Conservation (phyloP, 2,113 vertebrate genomes). For the Labeo catla region DNA sequence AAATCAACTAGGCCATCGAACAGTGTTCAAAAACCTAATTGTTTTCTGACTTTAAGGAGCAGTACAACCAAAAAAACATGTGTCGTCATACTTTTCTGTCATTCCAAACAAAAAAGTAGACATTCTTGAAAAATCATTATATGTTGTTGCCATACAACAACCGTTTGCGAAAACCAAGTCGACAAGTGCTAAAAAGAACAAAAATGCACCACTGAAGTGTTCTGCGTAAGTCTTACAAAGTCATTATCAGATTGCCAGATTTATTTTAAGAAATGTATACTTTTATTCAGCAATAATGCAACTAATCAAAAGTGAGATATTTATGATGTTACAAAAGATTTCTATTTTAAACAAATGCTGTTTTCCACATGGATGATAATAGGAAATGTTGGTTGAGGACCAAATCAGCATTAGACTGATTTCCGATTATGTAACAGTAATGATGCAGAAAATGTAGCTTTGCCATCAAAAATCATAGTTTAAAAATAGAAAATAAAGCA, state of each 20-base stretch:
- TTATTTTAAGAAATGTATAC: not conserved
- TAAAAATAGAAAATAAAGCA: not conserved
- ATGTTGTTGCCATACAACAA: too few relatives aligned
- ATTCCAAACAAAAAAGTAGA: not conserved
- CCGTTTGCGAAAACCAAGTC: not conserved
- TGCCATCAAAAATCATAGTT: not conserved
- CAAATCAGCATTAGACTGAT: not conserved
- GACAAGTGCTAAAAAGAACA: not conserved
- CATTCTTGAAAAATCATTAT: too few relatives aligned
- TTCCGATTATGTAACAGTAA: not conserved
- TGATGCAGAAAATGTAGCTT: not conserved
- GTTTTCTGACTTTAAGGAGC: not conserved
- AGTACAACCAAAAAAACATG: not conserved
- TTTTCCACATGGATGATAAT: not conserved
- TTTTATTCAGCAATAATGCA: not conserved
- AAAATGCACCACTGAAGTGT: not conserved
- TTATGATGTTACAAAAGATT: not conserved
- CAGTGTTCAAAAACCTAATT: not conserved
- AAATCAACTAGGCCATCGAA: not conserved
- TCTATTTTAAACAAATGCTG: not conserved
- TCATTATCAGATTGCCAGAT: not conserved
- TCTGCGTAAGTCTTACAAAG: not conserved
- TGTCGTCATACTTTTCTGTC: not conserved
- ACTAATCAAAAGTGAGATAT: not conserved
- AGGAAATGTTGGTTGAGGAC: not conserved